Evolutionary conservation across 1,140 invertebrate species (phyloP).

Genomic region (Vanessa atalanta): DNA sequence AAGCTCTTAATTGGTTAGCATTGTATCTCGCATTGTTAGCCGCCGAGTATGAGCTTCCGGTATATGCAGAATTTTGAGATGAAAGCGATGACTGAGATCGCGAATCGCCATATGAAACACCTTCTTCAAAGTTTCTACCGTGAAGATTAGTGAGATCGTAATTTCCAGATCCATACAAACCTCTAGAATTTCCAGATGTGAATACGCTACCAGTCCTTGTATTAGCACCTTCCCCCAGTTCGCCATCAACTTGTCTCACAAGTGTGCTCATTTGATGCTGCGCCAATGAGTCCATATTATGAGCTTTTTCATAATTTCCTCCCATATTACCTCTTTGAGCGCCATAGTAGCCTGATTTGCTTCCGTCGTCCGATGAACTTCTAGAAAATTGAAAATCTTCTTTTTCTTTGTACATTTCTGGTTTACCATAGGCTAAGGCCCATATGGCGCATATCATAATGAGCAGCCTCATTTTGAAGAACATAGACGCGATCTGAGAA

Average conservation of each 20-base stretch:
- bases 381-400: slow-evolving; percentile 78
- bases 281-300: slow-evolving; percentile 76
- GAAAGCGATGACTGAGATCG: slow-evolving; percentile 48
- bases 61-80: slow-evolving; percentile 45
- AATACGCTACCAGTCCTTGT: slow-evolving; percentile 68
- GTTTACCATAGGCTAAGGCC: slow-evolving; percentile 61
- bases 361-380: slow-evolving; percentile 72
- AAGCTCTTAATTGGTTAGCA: slow-evolving; percentile 42
- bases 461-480: slow-evolving; percentile 58
- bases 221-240: slow-evolving; percentile 68
- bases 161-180: slow-evolving; percentile 63
- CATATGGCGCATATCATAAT: slow-evolving; percentile 52
- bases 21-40: slow-evolving; percentile 43
- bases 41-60: slow-evolving; percentile 39
- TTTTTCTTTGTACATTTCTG: slow-evolving; percentile 74
- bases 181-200: slow-evolving; percentile 70
- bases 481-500: slow-evolving; percentile 42
- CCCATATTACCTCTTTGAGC: slow-evolving; percentile 78
- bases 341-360: slow-evolving; percentile 72
- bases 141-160: slow-evolving; percentile 63
- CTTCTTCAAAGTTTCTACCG: slow-evolving; percentile 69
- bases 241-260: slow-evolving; percentile 65
- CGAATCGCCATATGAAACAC: slow-evolving; percentile 39
- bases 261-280: slow-evolving; percentile 75
- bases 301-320: slow-evolving; percentile 75